A percentile compares a stretch with the other conserved stretches of the same genome.
Conservation (phyloP, 2,113 vertebrate species). For the Tricholaema leucomelas region DNA sequence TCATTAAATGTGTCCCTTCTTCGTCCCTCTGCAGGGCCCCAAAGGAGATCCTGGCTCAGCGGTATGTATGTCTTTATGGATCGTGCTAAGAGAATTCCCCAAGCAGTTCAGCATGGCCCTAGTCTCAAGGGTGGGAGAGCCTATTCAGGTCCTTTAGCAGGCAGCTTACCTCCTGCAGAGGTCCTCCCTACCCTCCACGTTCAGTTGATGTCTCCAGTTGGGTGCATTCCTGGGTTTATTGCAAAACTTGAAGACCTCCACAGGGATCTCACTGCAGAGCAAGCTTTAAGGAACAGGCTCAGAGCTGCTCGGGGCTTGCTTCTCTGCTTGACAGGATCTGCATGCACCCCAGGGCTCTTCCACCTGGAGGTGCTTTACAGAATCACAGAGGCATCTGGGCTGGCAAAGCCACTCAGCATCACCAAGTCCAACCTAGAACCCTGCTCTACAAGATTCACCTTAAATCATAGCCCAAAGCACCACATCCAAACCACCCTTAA, state of each 20-base stretch:
- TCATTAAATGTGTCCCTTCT: not conserved
- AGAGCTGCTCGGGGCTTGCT: not conserved
- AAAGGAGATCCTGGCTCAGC: slow-evolving; percentile 90
- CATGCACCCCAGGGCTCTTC: not conserved
- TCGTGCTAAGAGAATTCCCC: not conserved
- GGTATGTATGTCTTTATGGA: slow-evolving; percentile 79
- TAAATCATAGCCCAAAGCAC: no score
- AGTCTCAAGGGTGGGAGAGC: not conserved
- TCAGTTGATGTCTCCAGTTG: not conserved
- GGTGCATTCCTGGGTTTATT: not conserved
- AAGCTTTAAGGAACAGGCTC: not conserved
- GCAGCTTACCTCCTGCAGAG: not conserved
- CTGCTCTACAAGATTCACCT: no score
- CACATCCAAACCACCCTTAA: no score
- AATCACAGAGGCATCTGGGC: no score
- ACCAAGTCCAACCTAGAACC: no score
- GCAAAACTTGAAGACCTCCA: not conserved
- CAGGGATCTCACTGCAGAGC: not conserved
- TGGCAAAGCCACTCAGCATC: no score
- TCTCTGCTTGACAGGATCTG: not conserved
- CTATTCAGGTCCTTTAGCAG: not conserved
- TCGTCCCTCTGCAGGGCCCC: slow-evolving; percentile 81
- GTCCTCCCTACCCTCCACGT: not conserved
- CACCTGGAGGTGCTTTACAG: not conserved
- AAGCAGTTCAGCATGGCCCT: not conserved